Conservation (phyloP, 2,113 vertebrate genomes). For the Seriola quinqueradiata region DNA sequence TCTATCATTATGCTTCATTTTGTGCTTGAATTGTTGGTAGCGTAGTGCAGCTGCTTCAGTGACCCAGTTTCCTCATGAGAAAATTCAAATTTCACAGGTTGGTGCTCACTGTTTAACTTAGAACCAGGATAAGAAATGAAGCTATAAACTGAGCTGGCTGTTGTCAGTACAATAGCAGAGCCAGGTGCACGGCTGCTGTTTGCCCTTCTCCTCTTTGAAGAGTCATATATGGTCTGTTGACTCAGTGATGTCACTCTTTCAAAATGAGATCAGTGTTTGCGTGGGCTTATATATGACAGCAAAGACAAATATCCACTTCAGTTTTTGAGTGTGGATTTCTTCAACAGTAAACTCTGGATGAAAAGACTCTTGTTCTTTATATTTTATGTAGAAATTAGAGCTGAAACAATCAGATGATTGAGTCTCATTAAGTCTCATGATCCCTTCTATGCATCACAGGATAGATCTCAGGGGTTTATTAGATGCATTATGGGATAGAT, state of each 20-base stretch:
- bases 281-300: neutral
- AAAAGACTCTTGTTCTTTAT: neutral
- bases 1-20: too few relatives aligned
- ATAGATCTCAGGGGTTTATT: too few relatives aligned
- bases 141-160: neutral
- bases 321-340: neutral
- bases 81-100: slow-evolving; percentile 39
- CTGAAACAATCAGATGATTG: neutral
- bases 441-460: too few relatives aligned
- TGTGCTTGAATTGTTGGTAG: neutral
- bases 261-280: neutral
- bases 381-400: too few relatives aligned
- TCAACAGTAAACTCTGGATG: neutral
- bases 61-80: slow-evolving; percentile 21
- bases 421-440: too few relatives aligned
- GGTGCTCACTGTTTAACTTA: neutral
- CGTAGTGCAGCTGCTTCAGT: neutral
- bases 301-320: neutral
- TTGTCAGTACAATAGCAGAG: neutral
- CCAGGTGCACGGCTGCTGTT: slow-evolving; percentile 62
- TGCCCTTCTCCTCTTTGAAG: slow-evolving; percentile 39
- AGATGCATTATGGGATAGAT: too few relatives aligned
- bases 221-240: slow-evolving; percentile 33
- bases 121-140: neutral
- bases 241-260: slow-evolving; percentile 23